Evolutionary conservation across 2,797 vertebrate species (phyloP), one percentile per base, ranked within the genome.

Genomic region (Alcedo atthis): DNA sequence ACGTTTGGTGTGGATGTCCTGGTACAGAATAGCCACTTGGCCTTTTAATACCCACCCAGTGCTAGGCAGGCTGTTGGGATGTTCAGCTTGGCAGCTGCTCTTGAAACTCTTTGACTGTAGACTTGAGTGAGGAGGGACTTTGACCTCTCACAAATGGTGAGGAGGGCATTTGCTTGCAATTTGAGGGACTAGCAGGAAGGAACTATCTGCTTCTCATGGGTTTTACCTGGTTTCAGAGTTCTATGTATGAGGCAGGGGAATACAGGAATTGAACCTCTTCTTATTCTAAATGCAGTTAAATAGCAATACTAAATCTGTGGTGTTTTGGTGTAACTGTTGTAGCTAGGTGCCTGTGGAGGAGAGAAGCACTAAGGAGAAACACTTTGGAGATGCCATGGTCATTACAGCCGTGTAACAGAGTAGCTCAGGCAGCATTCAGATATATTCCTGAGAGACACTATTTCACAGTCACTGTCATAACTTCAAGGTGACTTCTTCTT

Each of bases 401-500:
- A 2, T 80, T 90, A 32, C 14, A 45, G 15, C 19, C 6, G 0
- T 59, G 28, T 62, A 53, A n/a, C 21, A 57, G 53, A n/a, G 32
- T 25, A 86, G 18, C n/a, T 81, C n/a, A 43, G 55, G 21, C 37
- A 79, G 69, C 16, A 22, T 77, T 68, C 3, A 2, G 51, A 46
- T 84, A 43, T 15, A 5, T 64, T 73, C 26, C 28, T 5, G 1
- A 45, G 66, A 62, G 33, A 83, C 28, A 19, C 17, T 90, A 4
- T 90, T 87, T 81, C 33, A 63, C 24, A 19, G 51, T 63, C 4
- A 3, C 53, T 76, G 49, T 70, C 40, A 13, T 48, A 70, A 53
- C 71, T 89, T 80, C 75, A 91, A 49, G 75, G 71, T 92, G 59
- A 70, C 53, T 59, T 69, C 54, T 68, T 4, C 9, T 75, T 42